phyloP scores from a whole-genome alignment of 2,888 invertebrate species.

The Enoplolaimus lenunculus region DNA sequence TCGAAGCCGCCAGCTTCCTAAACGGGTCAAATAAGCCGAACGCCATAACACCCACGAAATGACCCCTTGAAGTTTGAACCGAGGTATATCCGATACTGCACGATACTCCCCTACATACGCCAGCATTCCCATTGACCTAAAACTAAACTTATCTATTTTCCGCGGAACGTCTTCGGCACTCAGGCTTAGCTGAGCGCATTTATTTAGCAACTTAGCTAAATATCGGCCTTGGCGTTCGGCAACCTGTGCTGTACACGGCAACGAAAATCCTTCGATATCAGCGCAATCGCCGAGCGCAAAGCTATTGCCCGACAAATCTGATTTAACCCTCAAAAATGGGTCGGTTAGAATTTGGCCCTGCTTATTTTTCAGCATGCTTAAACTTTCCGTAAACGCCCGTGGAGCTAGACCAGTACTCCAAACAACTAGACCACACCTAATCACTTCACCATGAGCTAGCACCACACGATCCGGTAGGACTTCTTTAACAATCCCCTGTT shows the following conservation, averaged over 20 bases:
- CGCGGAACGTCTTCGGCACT: conserved; percentile 3
- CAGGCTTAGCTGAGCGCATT: background rate
- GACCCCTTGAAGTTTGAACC: conserved; percentile 41
- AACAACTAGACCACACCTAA: conserved; percentile 43
- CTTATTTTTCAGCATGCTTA: conserved; percentile 37
- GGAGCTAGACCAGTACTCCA: conserved; percentile 45
- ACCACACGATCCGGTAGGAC: conserved; percentile 36
- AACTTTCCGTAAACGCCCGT: conserved; percentile 34
- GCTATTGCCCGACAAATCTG: conserved; percentile 32
- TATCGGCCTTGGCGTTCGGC: conserved; percentile 43
- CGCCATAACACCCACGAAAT: conserved; percentile 44
- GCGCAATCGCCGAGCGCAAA: conserved; percentile 45
- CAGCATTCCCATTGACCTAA: conserved; percentile 41
- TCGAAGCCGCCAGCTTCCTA: conserved; percentile 44
- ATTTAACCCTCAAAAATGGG: conserved; percentile 34
- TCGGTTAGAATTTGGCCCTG: conserved; percentile 43
- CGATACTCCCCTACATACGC: conserved; percentile 44
- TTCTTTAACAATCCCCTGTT: conserved; percentile 39
- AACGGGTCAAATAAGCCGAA: conserved; percentile 43
- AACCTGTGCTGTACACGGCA: conserved; percentile 45
- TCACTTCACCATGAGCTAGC: conserved; percentile 35
- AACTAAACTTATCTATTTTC: no score
- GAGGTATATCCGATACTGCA: conserved; percentile 41
- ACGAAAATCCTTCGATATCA: conserved; percentile 35
- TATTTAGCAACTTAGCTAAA: conserved; percentile 36